These are phyloP conservation scores for Aurelia sp. DNA, from an alignment of 30 jellyfish, hydroid and myxozoan genomes.

Conservation along the genomic window DNA sequence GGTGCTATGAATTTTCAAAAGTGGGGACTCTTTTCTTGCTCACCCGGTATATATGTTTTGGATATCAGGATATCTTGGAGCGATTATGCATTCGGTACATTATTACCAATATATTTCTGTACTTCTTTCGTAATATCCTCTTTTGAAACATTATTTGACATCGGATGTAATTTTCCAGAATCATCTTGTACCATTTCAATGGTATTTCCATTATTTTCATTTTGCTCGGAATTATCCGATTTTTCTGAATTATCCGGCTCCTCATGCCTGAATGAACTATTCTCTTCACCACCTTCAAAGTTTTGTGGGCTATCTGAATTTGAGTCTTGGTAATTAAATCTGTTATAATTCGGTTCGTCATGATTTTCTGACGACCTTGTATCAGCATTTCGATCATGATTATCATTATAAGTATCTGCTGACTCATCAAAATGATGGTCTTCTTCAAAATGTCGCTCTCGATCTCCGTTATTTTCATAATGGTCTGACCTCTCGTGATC, in stretches of 20 bases:
- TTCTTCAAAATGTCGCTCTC: conserved; percentile 10
- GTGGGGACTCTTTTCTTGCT: no score
- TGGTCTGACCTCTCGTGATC: neutral
- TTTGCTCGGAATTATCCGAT: neutral
- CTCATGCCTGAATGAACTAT: neutral
- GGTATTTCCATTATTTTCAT: conserved; percentile 31
- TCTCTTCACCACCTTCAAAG: no score
- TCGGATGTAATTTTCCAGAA: conserved; percentile 66
- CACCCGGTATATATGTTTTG: no score
- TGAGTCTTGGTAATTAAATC: neutral
- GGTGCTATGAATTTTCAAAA: no score
- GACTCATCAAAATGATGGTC: neutral
- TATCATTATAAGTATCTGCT: conserved; percentile 12
- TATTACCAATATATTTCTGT: conserved; percentile 28
- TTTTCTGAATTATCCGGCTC: conserved; percentile 20
- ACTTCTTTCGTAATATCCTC: conserved; percentile 51
- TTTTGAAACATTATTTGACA: conserved; percentile 33
- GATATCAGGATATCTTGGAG: neutral
- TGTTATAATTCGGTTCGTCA: neutral
- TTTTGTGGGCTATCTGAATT: no score
- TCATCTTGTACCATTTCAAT: conserved; percentile 85
- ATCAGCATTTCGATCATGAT: conserved; percentile 10
- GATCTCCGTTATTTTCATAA: neutral
- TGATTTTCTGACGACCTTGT: conserved; percentile 45
- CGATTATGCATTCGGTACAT: neutral